These are phyloP conservation scores for Pachyseris speciosa DNA, from an alignment of 64 coral and sea anemone genomes.

Conservation along the genomic window DNA sequence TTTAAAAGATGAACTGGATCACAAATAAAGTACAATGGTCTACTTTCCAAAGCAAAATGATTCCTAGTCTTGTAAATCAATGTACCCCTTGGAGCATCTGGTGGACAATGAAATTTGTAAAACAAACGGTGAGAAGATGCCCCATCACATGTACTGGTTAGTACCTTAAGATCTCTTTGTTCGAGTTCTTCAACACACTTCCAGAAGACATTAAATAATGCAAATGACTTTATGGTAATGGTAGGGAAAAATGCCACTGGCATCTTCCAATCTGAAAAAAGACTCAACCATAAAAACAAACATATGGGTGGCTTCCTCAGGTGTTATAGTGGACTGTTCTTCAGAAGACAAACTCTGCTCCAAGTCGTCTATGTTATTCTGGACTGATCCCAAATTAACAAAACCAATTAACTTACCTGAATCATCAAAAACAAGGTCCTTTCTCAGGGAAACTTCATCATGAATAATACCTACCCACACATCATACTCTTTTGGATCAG, in stretches of 20 bases:
- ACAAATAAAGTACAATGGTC: constrained; percentile 30
- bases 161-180: background rate
- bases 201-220: constrained; percentile 14
- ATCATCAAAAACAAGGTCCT: constrained; percentile 50
- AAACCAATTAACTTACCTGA: constrained; percentile 40
- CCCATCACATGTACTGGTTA: constrained; percentile 32
- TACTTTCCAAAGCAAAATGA: background rate
- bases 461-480: constrained; percentile 39
- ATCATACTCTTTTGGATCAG: background rate
- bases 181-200: constrained; percentile 24
- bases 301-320: constrained; percentile 65
- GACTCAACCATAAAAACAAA: constrained; percentile 63
- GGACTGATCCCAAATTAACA: constrained; percentile 36
- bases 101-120: constrained; percentile 26
- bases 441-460: constrained; percentile 51
- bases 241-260: constrained; percentile 45
- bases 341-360: constrained; percentile 10
- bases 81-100: background rate
- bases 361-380: constrained; percentile 38
- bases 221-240: constrained; percentile 33
- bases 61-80: constrained; percentile 23
- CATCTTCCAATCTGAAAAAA: constrained; percentile 67
- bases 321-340: background rate
- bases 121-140: constrained; percentile 14
- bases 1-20: constrained; percentile 48